Evolutionary conservation across 2,888 invertebrate genomes (phyloP).

Genomic region (Parnassius mnemosyne): DNA sequence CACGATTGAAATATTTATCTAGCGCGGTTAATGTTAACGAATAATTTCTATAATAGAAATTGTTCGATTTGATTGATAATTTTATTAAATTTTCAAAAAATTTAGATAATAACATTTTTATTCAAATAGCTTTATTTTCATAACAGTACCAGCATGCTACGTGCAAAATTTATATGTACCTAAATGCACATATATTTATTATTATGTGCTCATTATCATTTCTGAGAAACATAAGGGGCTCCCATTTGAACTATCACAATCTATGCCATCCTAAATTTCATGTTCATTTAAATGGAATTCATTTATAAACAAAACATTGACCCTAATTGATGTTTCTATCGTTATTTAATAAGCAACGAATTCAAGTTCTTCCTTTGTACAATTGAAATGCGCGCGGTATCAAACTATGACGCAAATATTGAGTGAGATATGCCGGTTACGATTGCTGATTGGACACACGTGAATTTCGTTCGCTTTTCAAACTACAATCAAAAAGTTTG

Average conservation of each 20-base stretch:
- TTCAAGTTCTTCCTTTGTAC: slow-evolving; percentile 24
- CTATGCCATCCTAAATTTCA: slow-evolving; percentile 14
- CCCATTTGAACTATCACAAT: not conserved
- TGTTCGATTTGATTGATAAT: too few species aligned
- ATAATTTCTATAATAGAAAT: too few species aligned
- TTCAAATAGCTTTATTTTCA: too few species aligned
- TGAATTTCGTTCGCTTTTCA: slow-evolving; percentile 46
- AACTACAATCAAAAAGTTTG: slow-evolving; percentile 27
- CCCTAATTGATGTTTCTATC: slow-evolving; percentile 24
- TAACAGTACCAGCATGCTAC: too few species aligned
- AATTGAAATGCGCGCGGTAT: slow-evolving; percentile 26
- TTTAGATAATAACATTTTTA: too few species aligned
- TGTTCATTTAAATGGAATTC: slow-evolving; percentile 22
- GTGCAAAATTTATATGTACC: too few species aligned
- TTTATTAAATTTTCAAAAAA: too few species aligned
- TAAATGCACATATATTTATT: too few species aligned
- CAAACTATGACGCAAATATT: slow-evolving; percentile 26
- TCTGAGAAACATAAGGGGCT: not conserved
- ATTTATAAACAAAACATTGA: slow-evolving; percentile 26
- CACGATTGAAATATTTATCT: too few species aligned
- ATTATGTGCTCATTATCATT: too few species aligned
- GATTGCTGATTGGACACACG: slow-evolving; percentile 25
- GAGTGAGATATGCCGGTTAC: slow-evolving; percentile 23
- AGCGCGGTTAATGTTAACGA: too few species aligned
- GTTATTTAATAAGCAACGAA: slow-evolving; percentile 27